phyloP scores from a whole-genome alignment of 2,797 vertebrate species.

The Hypotaenidia okinawae region DNA sequence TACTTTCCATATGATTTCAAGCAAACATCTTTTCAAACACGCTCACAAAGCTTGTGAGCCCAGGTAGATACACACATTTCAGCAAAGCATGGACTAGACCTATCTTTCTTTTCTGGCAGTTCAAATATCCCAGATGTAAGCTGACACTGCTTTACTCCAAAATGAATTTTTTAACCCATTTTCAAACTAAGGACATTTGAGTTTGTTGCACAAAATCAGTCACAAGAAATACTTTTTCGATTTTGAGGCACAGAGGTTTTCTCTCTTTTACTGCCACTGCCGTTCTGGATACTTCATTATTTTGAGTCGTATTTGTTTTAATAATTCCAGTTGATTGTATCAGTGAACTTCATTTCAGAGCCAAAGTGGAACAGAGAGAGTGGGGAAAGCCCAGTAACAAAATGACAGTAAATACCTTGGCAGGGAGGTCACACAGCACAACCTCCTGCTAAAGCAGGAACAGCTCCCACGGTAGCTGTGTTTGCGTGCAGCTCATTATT shows the following conservation, averaged over 20 bases:
- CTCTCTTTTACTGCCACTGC: neutral
- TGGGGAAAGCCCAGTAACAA: neutral
- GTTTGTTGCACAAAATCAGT: neutral
- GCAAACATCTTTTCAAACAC: neutral
- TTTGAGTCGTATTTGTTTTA: neutral
- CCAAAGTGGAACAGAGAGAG: neutral
- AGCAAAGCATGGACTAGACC: neutral
- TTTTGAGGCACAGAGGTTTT: neutral
- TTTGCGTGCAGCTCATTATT: neutral
- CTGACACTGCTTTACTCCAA: neutral
- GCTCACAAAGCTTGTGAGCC: neutral
- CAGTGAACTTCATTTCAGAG: neutral
- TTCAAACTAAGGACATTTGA: neutral
- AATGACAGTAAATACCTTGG: neutral
- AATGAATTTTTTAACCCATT: neutral
- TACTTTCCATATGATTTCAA: neutral
- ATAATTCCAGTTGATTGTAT: neutral
- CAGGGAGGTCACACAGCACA: neutral
- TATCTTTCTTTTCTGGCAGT: neutral
- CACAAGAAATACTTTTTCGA: neutral
- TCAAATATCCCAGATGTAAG: neutral
- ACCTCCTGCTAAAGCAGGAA: neutral
- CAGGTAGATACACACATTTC: neutral
- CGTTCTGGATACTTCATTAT: neutral
- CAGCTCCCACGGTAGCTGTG: neutral